Base-by-base conservation (phyloP, 2,888 invertebrate species). In the Aelia acuminata region DNA sequence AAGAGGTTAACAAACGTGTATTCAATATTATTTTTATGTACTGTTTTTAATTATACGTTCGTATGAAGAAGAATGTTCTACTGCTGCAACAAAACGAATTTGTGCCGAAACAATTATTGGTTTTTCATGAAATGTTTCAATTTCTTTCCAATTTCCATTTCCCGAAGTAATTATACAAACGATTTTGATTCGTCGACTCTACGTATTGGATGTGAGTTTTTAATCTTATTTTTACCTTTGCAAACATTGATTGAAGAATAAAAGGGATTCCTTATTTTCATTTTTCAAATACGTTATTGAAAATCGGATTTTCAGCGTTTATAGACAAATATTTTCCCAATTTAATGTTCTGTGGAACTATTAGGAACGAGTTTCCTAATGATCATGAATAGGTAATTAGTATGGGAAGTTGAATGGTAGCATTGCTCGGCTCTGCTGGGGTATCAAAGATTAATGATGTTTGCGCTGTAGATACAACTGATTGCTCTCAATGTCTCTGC, bases 361-460 rank as follows among this genome's bases (percentile, higher is more conserved):
- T 31, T 13, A 70, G 31, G 31, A 1, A 0, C 5, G 15, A 70
- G 31, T 35, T 70, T 4, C 1, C 4, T 70, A 70, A 70, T 70
- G 63, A 35, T 70, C 18, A 35, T 70, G 63, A 70, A 70, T 70
- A 7, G 35, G 31, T 70, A 70, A 70, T 47, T 80, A 80, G 80
- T 47, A n/a, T 4, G n/a, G 80, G 43, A 43, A 80, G 80, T n/a
- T 80, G 80, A 80, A 80, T 80, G 80, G 43, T 18, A 43, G 22
- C 39, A 75, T 22, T 39, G 75, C 26, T 39, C n/a, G n/a, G 80
- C 10, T 13, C 0, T n/a, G 43, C 3, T 4, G 3, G 0, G 22
- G 22, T 80, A 80, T 80, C 43, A 15, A 80, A 80, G 43, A 80
- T 80, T 43, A 80, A 80, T 80, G 80, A 47, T 80, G 80, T 80